Evolutionary conservation across 2,797 vertebrate genomes (phyloP).

Genomic region (Halcyon badia): DNA sequence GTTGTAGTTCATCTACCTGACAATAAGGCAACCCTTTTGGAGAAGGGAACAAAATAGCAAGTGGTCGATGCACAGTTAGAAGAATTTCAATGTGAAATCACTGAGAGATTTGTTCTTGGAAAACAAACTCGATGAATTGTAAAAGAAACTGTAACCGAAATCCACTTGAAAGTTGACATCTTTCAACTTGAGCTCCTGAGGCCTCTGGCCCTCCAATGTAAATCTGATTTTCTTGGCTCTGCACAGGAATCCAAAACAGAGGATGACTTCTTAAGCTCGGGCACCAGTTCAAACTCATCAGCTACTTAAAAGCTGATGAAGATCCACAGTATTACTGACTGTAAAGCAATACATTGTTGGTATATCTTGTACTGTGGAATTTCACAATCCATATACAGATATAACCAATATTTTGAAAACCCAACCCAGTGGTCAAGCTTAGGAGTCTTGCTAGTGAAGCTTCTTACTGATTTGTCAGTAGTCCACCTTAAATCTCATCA

Average conservation of each 20-base stretch:
- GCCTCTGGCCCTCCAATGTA: neutral
- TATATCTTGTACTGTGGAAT: neutral
- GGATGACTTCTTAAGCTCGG: neutral
- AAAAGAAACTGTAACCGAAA: neutral
- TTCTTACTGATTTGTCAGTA: neutral
- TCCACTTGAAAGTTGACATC: neutral
- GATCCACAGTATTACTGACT: neutral
- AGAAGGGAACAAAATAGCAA: neutral
- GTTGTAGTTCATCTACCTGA: neutral
- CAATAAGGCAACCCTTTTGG: neutral
- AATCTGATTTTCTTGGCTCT: neutral
- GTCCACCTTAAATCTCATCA: neutral
- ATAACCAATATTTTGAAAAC: neutral
- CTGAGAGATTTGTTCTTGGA: neutral
- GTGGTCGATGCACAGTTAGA: rapidly evolving
- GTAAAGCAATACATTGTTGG: neutral
- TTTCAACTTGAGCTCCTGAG: neutral
- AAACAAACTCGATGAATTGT: neutral
- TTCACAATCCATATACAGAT: neutral
- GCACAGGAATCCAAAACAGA: neutral
- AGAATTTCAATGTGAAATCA: neutral
- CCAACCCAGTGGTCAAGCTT: neutral
- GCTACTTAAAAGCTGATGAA: neutral
- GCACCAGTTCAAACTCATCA: neutral
- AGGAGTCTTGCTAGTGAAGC: neutral